Evolutionary conservation across 2,113 vertebrate species (phyloP).

Genomic region (Mobula birostris): DNA sequence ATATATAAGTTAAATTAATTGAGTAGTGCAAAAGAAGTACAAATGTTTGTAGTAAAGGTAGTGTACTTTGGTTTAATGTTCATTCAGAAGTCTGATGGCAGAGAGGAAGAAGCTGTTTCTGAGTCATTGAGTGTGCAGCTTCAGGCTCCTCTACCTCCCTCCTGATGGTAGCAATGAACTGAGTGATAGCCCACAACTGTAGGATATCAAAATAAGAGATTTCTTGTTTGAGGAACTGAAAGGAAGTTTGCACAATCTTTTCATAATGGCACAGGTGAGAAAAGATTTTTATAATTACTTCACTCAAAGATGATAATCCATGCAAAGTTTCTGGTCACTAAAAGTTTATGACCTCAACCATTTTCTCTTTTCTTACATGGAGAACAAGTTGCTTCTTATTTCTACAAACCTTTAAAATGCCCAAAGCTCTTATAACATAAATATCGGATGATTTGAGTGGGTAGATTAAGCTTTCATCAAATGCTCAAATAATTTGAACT

Average conservation of each 20-base stretch:
- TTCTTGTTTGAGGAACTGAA: background rate
- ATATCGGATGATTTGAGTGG: background rate
- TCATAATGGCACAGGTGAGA: background rate
- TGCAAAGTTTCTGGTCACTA: background rate
- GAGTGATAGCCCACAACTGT: background rate
- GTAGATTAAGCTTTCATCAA: background rate
- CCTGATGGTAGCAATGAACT: background rate
- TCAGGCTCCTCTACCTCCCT: too few species aligned
- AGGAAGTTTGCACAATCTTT: background rate
- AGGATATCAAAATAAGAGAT: too few species aligned
- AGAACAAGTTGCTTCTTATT: background rate
- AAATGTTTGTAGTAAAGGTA: too few species aligned
- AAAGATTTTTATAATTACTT: background rate
- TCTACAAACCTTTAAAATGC: background rate
- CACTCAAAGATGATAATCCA: background rate
- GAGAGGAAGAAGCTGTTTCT: too few species aligned
- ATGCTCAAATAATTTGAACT: background rate
- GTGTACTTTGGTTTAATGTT: too few species aligned
- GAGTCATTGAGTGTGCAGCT: too few species aligned
- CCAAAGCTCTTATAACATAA: background rate
- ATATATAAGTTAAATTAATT: too few species aligned
- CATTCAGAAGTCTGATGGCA: too few species aligned
- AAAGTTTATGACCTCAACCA: background rate
- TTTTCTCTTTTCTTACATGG: background rate
- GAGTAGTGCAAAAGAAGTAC: too few species aligned